Percentiles rank a stretch among this genome's conserved stretches.
These are phyloP conservation scores for Aspidiotus rigidus DNA, from an alignment of 2,888 invertebrate species.

Conservation along the genomic window DNA sequence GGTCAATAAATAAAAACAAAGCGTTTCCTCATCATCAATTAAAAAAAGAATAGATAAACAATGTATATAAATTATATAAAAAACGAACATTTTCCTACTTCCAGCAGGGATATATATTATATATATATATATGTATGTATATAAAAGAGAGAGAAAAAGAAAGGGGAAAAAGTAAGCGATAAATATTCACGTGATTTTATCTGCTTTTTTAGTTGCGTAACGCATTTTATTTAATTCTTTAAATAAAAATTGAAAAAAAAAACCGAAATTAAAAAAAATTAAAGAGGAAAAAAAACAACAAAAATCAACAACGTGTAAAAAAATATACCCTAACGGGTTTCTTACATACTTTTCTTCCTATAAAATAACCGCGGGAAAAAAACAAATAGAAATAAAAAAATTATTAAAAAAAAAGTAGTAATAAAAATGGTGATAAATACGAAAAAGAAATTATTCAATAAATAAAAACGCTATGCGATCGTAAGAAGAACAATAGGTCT, in stretches of 20 bases:
- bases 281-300: constrained; percentile 20
- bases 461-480: constrained; percentile 30
- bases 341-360: constrained; percentile 20
- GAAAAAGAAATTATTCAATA: constrained; percentile 20
- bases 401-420: constrained; percentile 17
- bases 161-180: constrained; percentile 15
- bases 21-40: background rate
- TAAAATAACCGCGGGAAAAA: constrained; percentile 14
- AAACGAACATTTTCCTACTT: constrained; percentile 26
- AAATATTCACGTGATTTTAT: constrained; percentile 13
- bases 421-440: constrained; percentile 31
- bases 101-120: background rate
- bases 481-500: constrained; percentile 25
- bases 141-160: background rate
- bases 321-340: constrained; percentile 28
- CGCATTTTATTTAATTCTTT: background rate
- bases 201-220: constrained; percentile 18
- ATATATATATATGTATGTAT: background rate
- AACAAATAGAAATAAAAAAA: constrained; percentile 6
- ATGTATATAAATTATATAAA: constrained; percentile 15
- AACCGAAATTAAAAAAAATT: constrained; percentile 19
- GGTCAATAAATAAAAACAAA: constrained; percentile 18
- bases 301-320: constrained; percentile 31
- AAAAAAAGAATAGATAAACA: constrained; percentile 15
- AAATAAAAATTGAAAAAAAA: constrained; percentile 7